Conservation (phyloP, 2,797 vertebrate species). For the Arrhamphus sclerolepis region DNA sequence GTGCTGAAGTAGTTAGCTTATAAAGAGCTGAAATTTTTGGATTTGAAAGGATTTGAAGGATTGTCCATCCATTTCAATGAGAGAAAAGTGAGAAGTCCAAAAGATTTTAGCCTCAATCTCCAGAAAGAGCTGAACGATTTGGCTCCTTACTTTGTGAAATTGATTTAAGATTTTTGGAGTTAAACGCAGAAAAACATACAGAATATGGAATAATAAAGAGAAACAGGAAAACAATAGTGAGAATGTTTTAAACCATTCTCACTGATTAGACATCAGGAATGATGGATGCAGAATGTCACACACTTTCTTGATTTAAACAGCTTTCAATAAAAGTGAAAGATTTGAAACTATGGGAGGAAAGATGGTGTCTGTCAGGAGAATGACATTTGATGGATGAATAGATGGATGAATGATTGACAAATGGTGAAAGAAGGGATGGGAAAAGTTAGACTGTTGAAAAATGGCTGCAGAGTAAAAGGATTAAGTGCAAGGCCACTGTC, state of each 20-base stretch:
- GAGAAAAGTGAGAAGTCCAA: too few relatives aligned
- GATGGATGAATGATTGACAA: conserved; percentile 34
- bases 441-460: conserved; percentile 6
- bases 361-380: conserved; percentile 11
- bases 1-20: too few relatives aligned
- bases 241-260: too few relatives aligned
- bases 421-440: conserved; percentile 12
- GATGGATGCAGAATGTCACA: conserved; percentile 21
- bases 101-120: too few relatives aligned
- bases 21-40: too few relatives aligned
- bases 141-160: too few relatives aligned
- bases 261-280: conserved; percentile 25
- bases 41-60: too few relatives aligned
- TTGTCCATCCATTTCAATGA: too few relatives aligned
- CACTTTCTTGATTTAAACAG: conserved; percentile 30
- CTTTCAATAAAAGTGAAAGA: conserved; percentile 43
- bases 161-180: too few relatives aligned
- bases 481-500: conserved; percentile 38
- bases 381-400: conserved; percentile 42
- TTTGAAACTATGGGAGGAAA: conserved; percentile 34
- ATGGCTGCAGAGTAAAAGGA: conserved; percentile 27
- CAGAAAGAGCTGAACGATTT: too few relatives aligned
- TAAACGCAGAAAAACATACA: too few relatives aligned
- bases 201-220: not conserved
- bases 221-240: too few relatives aligned